Evolutionary conservation across 2,797 vertebrate genomes (phyloP), one percentile per base, ranked within the genome.

Genomic region (Adrianichthys oophorus): DNA sequence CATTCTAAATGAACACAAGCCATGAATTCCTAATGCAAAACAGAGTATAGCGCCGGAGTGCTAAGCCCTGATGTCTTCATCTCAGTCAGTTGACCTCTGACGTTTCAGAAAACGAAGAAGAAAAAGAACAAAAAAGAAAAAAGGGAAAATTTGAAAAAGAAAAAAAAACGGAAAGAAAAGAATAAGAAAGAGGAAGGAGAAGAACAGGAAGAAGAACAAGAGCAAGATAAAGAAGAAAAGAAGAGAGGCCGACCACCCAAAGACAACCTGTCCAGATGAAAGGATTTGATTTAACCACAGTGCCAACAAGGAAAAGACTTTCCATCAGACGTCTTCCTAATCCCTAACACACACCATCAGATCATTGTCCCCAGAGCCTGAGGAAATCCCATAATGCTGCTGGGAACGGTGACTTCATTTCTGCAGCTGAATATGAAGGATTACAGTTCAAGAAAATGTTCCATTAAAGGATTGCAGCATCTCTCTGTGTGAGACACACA

Each of bases 351-450:
- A 64, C 52, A 61, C 46, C 15, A 24, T 19, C 56, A 58, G 48
- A 67, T 76, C 45, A 58, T 56, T 16, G 18, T 41, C 59, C 29
- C 21, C 19, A 48, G 54, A 70, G 65, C 55, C 61, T 43, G 58
- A 71, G 68, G 73, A 78, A 83, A 83, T 82, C 83, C 72, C 57
- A 55, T 80, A 74, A 84, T 71, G 17, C 76, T 41, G 47, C 58
- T 58, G 76, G 62, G 51, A 62, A 62, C 68, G 19, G 46, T 65
- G 48, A 42, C 50, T 37, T 37, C 5, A 10, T 61, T 62, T 59
- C 53, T 55, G 55, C 15, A 59, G 50, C 48, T 0, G 14, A 56
- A 15, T 54, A 53, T 41, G 15, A 44, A 24, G 54, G 56, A 69
- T 66, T 44, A 60, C 1, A 41, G 48, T 60, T 41, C 63, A 70